phyloP scores from a whole-genome alignment of 2,113 vertebrate genomes.

The Eulemur rufifrons region DNA sequence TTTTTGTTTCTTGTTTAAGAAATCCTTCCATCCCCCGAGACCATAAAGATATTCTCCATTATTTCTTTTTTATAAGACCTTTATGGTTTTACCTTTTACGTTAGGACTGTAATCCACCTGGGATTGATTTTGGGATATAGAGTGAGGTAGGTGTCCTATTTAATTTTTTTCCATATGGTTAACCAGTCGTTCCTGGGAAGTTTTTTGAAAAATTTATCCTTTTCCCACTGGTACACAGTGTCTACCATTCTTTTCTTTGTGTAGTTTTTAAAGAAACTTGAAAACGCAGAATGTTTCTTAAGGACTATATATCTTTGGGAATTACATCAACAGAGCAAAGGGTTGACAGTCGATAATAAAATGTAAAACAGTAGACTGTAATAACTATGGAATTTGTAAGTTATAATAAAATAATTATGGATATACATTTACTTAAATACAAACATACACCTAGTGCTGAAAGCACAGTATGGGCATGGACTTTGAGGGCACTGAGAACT shows the following conservation, averaged over 20 bases:
- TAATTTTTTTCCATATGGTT: neutral
- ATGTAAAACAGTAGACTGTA: neutral
- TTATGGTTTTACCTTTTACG: neutral
- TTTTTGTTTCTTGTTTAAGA: constrained; percentile 28
- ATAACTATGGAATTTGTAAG: neutral
- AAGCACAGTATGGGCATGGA: neutral
- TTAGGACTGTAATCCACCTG: neutral
- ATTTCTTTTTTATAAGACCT: neutral
- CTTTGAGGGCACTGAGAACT: neutral
- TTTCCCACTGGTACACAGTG: neutral
- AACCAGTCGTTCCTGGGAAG: neutral
- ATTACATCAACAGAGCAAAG: neutral
- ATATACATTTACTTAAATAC: neutral
- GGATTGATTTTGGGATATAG: neutral
- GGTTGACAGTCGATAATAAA: neutral
- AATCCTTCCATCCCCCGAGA: neutral
- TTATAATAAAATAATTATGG: neutral
- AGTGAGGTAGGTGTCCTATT: neutral
- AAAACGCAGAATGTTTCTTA: neutral
- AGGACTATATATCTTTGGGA: neutral
- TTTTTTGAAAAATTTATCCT: neutral
- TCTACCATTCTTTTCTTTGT: neutral
- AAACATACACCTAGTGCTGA: neutral
- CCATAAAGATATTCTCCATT: neutral
- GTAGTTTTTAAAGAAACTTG: neutral